A percentile compares a stretch with the other conserved stretches of the same genome.
These are phyloP conservation scores for Sarcoramphus papa DNA, from an alignment of 2,797 vertebrate species.

Conservation along the genomic window DNA sequence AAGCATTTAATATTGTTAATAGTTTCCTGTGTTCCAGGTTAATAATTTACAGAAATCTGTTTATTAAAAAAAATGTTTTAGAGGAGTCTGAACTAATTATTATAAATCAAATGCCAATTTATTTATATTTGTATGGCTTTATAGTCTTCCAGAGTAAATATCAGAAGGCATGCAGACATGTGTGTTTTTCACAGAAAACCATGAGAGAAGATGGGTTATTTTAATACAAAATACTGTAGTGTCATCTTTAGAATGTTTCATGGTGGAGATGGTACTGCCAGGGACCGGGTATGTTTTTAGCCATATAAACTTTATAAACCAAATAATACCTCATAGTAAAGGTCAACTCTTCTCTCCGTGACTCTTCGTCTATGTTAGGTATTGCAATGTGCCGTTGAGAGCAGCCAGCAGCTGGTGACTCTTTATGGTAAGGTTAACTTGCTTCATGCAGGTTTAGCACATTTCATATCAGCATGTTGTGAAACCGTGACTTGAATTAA, in stretches of 20 bases:
- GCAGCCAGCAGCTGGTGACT: not conserved
- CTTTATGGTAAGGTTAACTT: not conserved
- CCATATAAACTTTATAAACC: not conserved
- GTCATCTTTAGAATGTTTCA: not conserved
- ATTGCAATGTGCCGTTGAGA: not conserved
- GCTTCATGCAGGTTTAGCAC: not conserved
- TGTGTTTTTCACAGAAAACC: not conserved
- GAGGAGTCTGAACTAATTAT: not conserved
- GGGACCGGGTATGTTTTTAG: not conserved
- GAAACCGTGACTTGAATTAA: not conserved
- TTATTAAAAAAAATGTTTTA: not conserved
- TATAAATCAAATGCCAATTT: not conserved
- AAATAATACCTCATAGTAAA: not conserved
- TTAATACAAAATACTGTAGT: not conserved
- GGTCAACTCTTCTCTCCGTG: not conserved
- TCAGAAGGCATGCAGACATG: not conserved
- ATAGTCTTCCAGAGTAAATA: not conserved
- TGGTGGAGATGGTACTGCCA: not conserved
- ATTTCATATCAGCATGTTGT: not conserved
- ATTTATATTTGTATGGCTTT: not conserved
- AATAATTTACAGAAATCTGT: not conserved
- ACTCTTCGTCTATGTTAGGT: not conserved
- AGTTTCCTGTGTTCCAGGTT: not conserved
- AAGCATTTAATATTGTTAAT: not conserved
- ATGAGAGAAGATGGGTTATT: not conserved